Percentiles rank a stretch among this genome's conserved stretches.
Evolutionary conservation across 2,888 invertebrate species (phyloP).

Genomic region (Euplexia lucipara): DNA sequence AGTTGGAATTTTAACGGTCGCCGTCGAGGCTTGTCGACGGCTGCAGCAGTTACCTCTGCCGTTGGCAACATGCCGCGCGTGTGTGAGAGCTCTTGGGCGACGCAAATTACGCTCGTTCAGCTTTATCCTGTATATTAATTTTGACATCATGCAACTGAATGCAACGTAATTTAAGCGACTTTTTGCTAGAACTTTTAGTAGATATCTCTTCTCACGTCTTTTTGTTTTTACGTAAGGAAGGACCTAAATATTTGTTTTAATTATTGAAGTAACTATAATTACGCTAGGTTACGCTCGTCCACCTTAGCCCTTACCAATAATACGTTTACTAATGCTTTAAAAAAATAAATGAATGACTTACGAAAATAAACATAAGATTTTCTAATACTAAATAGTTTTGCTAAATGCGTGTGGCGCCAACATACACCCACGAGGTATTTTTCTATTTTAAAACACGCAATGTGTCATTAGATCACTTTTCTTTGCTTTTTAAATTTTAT

Average conservation of each 20-base stretch:
- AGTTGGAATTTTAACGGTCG: too few species aligned
- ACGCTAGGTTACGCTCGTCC: not conserved
- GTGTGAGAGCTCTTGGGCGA: too few species aligned
- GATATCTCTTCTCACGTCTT: too few species aligned
- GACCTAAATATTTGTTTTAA: too few species aligned
- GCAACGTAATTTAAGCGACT: not conserved
- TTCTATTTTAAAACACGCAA: constrained; percentile 8
- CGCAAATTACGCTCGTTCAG: too few species aligned
- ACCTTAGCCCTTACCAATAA: not conserved
- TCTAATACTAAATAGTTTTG: constrained; percentile 30
- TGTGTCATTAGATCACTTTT: constrained; percentile 16
- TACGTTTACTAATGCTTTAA: constrained; percentile 15
- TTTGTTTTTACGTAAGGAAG: too few species aligned
- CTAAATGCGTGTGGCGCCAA: constrained; percentile 49
- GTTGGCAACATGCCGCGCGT: too few species aligned
- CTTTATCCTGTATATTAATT: too few species aligned
- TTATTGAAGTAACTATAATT: too few species aligned
- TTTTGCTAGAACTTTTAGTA: too few species aligned
- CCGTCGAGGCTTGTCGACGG: too few species aligned
- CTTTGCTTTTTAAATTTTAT: constrained; percentile 10
- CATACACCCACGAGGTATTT: constrained; percentile 46
- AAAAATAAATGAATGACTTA: constrained; percentile 44
- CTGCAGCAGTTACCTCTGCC: too few species aligned
- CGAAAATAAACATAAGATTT: constrained; percentile 41
- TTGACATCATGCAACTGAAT: not conserved